Conservation (phyloP, 2,113 vertebrate species). For the Otis tarda region DNA sequence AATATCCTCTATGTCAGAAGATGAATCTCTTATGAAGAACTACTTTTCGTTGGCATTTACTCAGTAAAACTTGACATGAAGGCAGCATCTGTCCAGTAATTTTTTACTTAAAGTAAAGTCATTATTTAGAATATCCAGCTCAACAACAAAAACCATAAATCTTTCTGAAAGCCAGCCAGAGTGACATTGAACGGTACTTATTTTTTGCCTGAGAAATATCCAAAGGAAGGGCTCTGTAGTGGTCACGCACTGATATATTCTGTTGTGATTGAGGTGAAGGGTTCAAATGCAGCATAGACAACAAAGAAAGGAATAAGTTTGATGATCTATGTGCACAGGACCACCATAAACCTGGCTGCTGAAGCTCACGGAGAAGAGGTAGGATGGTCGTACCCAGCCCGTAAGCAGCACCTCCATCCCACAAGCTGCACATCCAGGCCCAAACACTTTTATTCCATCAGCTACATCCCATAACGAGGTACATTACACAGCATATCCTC, state of each 20-base stretch:
- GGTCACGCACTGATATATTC: not conserved
- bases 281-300: not conserved
- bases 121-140: slow-evolving; percentile 31
- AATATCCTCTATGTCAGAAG: not conserved
- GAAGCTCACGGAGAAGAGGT: not conserved
- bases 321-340: not conserved
- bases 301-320: not conserved
- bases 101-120: slow-evolving; percentile 16
- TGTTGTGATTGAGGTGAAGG: not conserved
- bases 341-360: not conserved
- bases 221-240: not conserved
- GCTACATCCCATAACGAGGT: not conserved
- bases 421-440: not conserved
- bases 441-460: not conserved
- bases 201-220: not conserved
- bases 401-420: fast-evolving
- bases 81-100: slow-evolving; percentile 31
- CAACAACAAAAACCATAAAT: not conserved
- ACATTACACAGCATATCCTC: not conserved
- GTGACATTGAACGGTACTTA: not conserved
- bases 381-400: not conserved
- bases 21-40: not conserved
- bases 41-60: not conserved
- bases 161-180: not conserved
- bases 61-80: slow-evolving; percentile 22